Evolutionary conservation across 2,888 invertebrate genomes (phyloP).

Genomic region (Pristionchus exspectatus): DNA sequence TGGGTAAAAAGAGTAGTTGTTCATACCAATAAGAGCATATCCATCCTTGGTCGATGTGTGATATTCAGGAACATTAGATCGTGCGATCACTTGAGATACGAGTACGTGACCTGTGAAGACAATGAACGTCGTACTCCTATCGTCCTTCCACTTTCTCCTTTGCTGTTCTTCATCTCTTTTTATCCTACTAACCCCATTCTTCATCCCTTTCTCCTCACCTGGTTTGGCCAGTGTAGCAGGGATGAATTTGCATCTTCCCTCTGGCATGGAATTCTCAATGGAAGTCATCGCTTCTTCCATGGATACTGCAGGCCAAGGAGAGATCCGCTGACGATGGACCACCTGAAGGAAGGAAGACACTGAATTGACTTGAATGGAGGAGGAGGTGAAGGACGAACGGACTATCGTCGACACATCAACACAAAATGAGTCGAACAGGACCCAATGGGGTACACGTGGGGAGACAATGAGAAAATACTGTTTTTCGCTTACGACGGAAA

Average conservation of each 20-base stretch:
- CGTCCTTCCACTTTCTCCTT: not conserved
- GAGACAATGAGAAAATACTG: not conserved
- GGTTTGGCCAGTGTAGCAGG: slow-evolving; percentile 55
- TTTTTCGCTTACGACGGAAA: not conserved
- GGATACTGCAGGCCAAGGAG: slow-evolving; percentile 66
- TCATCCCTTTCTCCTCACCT: slow-evolving; percentile 54
- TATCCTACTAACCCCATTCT: not conserved
- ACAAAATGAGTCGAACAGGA: not conserved
- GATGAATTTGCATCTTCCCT: slow-evolving; percentile 56
- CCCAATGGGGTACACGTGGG: not conserved
- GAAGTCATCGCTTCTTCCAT: slow-evolving; percentile 64
- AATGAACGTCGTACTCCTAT: not conserved
- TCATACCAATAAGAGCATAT: slow-evolving; percentile 73
- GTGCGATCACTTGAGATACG: slow-evolving; percentile 16
- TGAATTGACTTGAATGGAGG: not conserved
- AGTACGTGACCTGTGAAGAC: slow-evolving; percentile 41
- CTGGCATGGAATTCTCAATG: slow-evolving; percentile 58
- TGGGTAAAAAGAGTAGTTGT: not conserved
- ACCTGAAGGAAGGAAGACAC: slow-evolving; percentile 14
- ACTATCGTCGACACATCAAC: not conserved
- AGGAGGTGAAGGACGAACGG: not conserved
- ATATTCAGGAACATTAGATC: slow-evolving; percentile 62
- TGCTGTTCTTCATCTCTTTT: not conserved
- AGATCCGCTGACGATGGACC: slow-evolving; percentile 45
- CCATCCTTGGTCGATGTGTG: slow-evolving; percentile 74